Percentiles rank a stretch among this genome's conserved stretches.
phyloP scores from a whole-genome alignment of 2,888 invertebrate species.

The Lamellibrachia satsuma region DNA sequence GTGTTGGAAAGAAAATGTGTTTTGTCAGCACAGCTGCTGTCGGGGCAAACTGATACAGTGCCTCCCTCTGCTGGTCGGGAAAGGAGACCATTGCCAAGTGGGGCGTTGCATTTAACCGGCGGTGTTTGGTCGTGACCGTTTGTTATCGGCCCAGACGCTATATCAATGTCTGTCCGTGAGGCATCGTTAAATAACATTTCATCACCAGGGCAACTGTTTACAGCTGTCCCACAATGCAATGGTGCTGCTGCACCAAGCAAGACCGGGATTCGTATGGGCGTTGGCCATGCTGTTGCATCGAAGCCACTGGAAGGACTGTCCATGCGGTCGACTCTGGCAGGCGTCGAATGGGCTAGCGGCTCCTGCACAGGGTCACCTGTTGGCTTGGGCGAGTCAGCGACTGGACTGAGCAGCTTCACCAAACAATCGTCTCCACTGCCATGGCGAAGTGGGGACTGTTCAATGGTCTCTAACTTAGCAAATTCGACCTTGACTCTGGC shows the following conservation, averaged over 20 bases:
- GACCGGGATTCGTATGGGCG: not conserved
- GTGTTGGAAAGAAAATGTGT: not conserved
- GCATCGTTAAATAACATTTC: not conserved
- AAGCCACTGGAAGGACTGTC: not conserved
- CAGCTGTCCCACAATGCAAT: not conserved
- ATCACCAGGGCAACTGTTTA: not conserved
- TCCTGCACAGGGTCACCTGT: not conserved
- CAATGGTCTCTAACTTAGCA: slow-evolving; percentile 49
- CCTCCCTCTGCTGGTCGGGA: not conserved
- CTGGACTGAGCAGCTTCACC: slow-evolving; percentile 27
- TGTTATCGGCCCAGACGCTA: not conserved
- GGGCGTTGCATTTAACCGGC: not conserved
- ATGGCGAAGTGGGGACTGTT: slow-evolving; percentile 47
- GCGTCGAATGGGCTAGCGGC: slow-evolving; percentile 34
- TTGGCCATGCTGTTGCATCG: not conserved
- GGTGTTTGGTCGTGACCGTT: not conserved
- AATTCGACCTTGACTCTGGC: slow-evolving; percentile 39
- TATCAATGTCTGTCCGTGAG: not conserved
- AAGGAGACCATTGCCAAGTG: not conserved
- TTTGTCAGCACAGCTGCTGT: not conserved
- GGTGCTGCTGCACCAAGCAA: not conserved
- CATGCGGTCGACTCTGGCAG: not conserved
- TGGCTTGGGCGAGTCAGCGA: slow-evolving; percentile 24
- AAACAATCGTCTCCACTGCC: slow-evolving; percentile 32
- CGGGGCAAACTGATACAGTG: not conserved